Evolutionary conservation across 2,797 vertebrate genomes (phyloP).

Genomic region (Ciconia nigra): DNA sequence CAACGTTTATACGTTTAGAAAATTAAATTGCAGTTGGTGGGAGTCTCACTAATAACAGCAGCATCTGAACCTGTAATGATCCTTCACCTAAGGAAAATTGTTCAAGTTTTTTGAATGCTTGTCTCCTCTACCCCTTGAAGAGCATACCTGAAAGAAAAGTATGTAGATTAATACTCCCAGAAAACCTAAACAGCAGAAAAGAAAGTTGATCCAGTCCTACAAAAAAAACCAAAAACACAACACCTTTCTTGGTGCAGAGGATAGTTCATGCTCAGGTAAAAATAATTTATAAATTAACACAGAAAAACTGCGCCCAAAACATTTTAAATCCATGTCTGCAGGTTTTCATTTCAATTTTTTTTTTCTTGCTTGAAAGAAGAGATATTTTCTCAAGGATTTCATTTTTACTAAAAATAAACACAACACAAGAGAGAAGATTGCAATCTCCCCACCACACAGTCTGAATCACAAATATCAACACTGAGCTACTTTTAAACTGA

Average conservation of each 20-base stretch:
- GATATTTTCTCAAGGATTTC: neutral
- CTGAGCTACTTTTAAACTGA: neutral
- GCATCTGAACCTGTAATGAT: constrained; percentile 7
- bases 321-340: neutral
- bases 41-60: neutral
- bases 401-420: neutral
- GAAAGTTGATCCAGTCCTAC: neutral
- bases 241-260: neutral
- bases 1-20: neutral
- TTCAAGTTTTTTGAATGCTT: constrained; percentile 47
- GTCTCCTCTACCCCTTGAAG: neutral
- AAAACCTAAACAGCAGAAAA: neutral
- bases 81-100: constrained; percentile 50
- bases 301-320: neutral
- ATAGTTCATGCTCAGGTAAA: neutral
- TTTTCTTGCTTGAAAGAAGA: neutral
- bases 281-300: neutral
- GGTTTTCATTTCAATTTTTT: neutral
- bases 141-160: constrained; percentile 39
- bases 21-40: neutral
- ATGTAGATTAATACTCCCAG: constrained; percentile 4
- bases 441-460: neutral
- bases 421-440: neutral
- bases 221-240: neutral
- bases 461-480: neutral